phyloP scores from a whole-genome alignment of 2,888 invertebrate genomes.

The Punctoribates punctum region DNA sequence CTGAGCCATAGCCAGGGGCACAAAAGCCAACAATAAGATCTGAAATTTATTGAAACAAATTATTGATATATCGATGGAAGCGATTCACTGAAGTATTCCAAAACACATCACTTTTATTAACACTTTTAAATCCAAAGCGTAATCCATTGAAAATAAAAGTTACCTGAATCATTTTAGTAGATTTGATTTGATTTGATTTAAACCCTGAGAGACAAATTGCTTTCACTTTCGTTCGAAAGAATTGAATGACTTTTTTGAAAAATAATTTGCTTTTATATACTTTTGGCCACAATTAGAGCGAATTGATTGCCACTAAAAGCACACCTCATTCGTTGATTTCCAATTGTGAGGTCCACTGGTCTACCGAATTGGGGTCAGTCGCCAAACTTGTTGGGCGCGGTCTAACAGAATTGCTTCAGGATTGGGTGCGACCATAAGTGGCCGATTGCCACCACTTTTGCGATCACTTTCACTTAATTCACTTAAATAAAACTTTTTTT shows the following conservation, averaged over 20 bases:
- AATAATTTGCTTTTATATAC: conserved; percentile 7
- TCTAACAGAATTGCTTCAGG: not conserved
- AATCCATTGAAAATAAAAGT: not conserved
- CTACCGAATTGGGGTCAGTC: conserved; percentile 31
- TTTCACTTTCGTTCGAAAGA: conserved; percentile 10
- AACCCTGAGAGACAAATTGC: conserved; percentile 1
- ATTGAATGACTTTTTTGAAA: not conserved
- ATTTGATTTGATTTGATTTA: not conserved
- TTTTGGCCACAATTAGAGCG: not conserved
- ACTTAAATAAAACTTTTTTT: too few species aligned
- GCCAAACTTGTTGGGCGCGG: conserved; percentile 16
- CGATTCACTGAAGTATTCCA: not conserved
- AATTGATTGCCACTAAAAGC: not conserved
- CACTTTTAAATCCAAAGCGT: not conserved
- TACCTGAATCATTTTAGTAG: conserved; percentile 29
- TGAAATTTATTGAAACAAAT: not conserved
- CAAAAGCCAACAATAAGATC: conserved; percentile 26
- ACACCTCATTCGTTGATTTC: conserved; percentile 16
- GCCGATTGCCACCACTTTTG: too few species aligned
- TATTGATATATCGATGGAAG: not conserved
- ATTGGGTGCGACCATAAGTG: conserved; percentile 32
- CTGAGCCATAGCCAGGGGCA: conserved; percentile 22
- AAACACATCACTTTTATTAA: not conserved
- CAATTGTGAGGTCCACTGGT: conserved; percentile 33
- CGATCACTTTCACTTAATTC: too few species aligned